Conservation (phyloP, 2,797 vertebrate species). For the Thripadectes ignobilis region DNA sequence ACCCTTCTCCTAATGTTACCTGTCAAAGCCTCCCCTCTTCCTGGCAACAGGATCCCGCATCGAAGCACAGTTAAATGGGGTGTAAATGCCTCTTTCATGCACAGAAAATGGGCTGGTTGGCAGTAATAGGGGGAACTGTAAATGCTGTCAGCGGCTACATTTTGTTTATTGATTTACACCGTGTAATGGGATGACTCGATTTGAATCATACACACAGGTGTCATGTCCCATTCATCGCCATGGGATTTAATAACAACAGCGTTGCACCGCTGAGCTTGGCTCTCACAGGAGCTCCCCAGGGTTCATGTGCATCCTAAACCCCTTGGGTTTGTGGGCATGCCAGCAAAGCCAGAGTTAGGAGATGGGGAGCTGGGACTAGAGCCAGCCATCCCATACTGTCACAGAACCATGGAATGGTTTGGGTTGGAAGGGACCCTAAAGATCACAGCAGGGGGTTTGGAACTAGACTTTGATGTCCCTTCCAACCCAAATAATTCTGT, state of each 20-base stretch:
- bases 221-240: conserved; percentile 40
- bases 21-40: conserved; percentile 46
- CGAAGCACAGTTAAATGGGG: conserved; percentile 60
- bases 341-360: neutral
- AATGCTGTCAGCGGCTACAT: neutral
- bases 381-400: accelerated
- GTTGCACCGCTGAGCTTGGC: neutral
- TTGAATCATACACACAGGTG: neutral
- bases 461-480: neutral
- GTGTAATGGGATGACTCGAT: conserved; percentile 23
- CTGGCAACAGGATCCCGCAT: conserved; percentile 20
- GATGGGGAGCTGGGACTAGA: neutral
- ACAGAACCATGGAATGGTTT: neutral
- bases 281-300: neutral
- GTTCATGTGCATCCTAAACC: neutral
- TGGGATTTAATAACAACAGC: conserved; percentile 13
- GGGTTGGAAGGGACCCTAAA: neutral
- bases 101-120: conserved; percentile 26
- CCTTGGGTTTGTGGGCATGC: neutral
- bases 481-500: neutral
- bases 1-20: conserved; percentile 45
- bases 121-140: conserved; percentile 13
- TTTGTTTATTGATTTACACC: conserved; percentile 45
- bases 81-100: conserved; percentile 21
- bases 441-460: neutral